Evolutionary conservation across 2,113 vertebrate species (phyloP).

Genomic region (Trochalopteron elliotii): DNA sequence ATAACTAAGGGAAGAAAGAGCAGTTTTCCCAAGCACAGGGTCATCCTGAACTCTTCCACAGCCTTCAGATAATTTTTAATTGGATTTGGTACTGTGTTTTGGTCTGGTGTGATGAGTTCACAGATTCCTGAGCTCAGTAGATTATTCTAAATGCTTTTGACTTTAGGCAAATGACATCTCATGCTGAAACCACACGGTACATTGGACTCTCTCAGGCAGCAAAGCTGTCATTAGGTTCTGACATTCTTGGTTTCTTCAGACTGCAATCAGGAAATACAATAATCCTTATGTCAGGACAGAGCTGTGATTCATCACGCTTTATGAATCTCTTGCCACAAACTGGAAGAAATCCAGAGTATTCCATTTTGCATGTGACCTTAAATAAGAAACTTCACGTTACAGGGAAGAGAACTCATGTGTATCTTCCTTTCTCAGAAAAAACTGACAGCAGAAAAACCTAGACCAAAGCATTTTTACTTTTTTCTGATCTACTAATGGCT

Average conservation of each 20-base stretch:
- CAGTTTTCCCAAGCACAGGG: not conserved
- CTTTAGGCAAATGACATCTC: not conserved
- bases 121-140: not conserved
- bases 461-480: not conserved
- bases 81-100: not conserved
- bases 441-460: not conserved
- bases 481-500: not conserved
- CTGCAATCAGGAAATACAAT: not conserved
- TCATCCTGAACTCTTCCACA: not conserved
- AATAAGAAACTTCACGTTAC: not conserved
- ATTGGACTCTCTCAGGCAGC: not conserved
- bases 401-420: not conserved
- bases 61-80: not conserved
- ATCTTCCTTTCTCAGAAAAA: not conserved
- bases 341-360: not conserved
- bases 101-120: not conserved
- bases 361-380: not conserved
- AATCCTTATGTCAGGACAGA: not conserved
- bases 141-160: not conserved
- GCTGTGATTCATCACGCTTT: not conserved
- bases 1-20: not conserved
- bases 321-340: not conserved
- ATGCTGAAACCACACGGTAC: not conserved
- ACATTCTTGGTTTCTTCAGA: not conserved
- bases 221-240: not conserved